Evolutionary conservation across 2,797 vertebrate genomes (phyloP).

Genomic region (Vireo griseus): DNA sequence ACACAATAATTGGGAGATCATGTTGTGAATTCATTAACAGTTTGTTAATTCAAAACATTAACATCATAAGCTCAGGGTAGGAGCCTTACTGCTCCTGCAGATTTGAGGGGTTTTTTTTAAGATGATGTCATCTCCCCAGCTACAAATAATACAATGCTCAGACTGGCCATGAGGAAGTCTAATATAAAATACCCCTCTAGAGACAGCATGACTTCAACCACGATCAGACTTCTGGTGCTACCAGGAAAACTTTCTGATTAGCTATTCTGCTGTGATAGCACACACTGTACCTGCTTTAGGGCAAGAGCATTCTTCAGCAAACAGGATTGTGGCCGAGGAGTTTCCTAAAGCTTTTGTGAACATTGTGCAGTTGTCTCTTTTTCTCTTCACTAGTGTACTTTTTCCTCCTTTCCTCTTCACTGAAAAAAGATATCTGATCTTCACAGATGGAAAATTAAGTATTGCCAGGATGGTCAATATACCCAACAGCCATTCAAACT

Average conservation of each 20-base stretch:
- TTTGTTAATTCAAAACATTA: conserved; percentile 39
- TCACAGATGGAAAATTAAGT: conserved; percentile 55
- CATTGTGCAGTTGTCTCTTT: background rate
- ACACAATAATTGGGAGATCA: conserved; percentile 12
- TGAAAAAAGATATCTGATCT: conserved; percentile 27
- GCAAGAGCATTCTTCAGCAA: conserved; percentile 1
- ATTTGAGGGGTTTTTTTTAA: background rate
- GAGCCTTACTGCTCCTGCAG: background rate
- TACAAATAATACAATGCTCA: background rate
- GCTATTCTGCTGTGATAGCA: background rate
- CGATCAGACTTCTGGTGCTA: rapidly evolving
- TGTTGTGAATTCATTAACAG: conserved; percentile 33
- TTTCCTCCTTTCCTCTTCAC: background rate
- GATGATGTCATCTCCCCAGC: background rate
- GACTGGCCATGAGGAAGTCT: background rate
- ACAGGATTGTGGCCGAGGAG: background rate
- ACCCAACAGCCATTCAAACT: conserved; percentile 59
- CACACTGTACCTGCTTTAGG: background rate
- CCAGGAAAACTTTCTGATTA: background rate
- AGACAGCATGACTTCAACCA: background rate
- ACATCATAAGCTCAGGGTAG: background rate
- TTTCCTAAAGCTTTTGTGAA: background rate
- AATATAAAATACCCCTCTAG: background rate
- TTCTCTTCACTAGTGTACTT: background rate
- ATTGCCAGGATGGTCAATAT: conserved; percentile 52